Base-by-base conservation (phyloP, 2,113 vertebrate species). In the Scomber colias region DNA sequence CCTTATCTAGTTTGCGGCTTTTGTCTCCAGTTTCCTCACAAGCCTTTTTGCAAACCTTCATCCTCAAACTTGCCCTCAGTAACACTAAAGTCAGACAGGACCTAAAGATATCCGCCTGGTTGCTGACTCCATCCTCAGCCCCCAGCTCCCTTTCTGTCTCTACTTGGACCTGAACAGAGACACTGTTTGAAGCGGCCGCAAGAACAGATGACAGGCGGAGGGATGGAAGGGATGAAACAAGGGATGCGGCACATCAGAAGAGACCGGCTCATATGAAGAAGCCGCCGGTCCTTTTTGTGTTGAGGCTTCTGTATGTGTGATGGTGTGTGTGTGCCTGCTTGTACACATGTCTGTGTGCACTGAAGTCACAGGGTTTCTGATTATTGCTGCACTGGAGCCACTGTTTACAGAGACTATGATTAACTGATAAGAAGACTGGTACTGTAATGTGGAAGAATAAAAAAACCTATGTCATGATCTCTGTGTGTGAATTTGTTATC, bases 241-340 rank as follows among this genome's bases (percentile, higher is more conserved):
- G 75, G 74, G 86, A 55, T 12, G 79, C 79, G 45, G 86, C 71
- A 77, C 76, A 87, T 90, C 82, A 92, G 81, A 88, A 63, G 64
- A 77, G 11, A 63, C 59, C 6, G 27, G 15, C 57, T 74, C 74
- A 64, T 77, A 62, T 79, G 74, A 92, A 86, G 83, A 66, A 68
- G 71, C 79, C 45, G 84, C 75, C 73, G 5, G 49, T 80, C 24
- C 75, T 81, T 75, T 80, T 82, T 88, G 49, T 87, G 51, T 74
- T 76, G 61, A 72, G 73, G 76, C 80, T 61, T 83, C 31, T 35
- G 31, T 45, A 45, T 45, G 67, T 56, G 44, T 45, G 50, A 53
- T 30, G 75, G 45, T 81, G 60, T 77, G 74, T 82, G 84, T 68
- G 44, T 53, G 65, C 61, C 63, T 65, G 74, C 75, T 79, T 5